Conservation (phyloP, 2,113 vertebrate genomes). For the Corythoichthys haematopterus region DNA sequence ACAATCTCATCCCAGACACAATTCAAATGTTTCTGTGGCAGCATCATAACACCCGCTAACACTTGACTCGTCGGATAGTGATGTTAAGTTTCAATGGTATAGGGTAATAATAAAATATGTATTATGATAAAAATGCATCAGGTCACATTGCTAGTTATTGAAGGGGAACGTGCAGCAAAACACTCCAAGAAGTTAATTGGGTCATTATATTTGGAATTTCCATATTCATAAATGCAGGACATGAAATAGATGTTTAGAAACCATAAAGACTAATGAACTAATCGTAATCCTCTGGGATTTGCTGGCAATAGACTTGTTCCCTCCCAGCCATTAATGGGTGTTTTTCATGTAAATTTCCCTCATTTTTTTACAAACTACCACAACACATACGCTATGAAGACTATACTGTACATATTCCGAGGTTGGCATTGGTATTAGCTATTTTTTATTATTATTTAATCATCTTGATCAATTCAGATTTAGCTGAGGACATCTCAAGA, state of each 20-base stretch:
- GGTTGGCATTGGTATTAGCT: too few relatives aligned
- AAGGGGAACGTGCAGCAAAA: not conserved
- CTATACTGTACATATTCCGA: too few relatives aligned
- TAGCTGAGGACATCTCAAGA: too few relatives aligned
- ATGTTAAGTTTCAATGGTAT: too few relatives aligned
- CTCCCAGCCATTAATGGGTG: not conserved
- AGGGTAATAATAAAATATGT: not conserved
- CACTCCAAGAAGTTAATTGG: not conserved
- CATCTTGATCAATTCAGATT: too few relatives aligned
- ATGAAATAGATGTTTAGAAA: not conserved
- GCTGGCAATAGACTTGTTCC: not conserved
- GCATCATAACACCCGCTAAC: not conserved
- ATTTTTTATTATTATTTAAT: too few relatives aligned
- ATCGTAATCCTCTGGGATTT: not conserved
- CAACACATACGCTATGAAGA: too few relatives aligned
- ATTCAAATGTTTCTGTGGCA: conserved; percentile 12
- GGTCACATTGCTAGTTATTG: not conserved
- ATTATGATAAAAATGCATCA: not conserved
- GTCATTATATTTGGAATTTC: not conserved
- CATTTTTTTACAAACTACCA: too few relatives aligned
- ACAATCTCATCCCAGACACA: conserved; percentile 37
- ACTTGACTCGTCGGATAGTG: not conserved
- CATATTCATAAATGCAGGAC: not conserved
- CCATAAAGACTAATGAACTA: not conserved
- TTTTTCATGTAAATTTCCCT: too few relatives aligned